Evolutionary conservation across 1,140 invertebrate genomes (phyloP), one percentile per base, ranked within the genome.

Genomic region (Diorhabda elongata): DNA sequence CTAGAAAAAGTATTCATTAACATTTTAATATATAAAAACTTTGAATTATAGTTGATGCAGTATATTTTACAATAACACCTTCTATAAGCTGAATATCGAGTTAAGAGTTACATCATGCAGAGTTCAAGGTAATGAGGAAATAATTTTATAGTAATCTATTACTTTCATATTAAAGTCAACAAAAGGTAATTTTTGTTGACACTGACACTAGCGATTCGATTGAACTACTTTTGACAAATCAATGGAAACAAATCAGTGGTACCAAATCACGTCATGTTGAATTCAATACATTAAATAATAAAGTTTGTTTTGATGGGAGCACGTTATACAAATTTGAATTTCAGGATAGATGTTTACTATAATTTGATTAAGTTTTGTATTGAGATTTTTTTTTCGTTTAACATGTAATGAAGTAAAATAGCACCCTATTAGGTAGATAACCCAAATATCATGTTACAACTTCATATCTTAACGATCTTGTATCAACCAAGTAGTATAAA

Each of bases 171-270:
- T 52, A 52, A 3, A 3, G 47, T 52, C 47, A 52, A 52, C 47
- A 52, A 52, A 8, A 52, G 47, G n/a, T 52, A 52, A 8, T 52
- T 52, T 52, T 52, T 52, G 47, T 52, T 52, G 47, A 52, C 47
- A 52, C 47, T 52, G 47, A 52, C 47, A 52, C 47, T 6, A 52
- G 47, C 47, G 5, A 5, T 52, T 6, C 6, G 47, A n/a, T n/a
- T 52, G 47, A 52, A 52, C 47, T 52, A 52, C 47, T 52, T 52
- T 52, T 52, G 47, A 52, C 47, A 52, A 52, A 52, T 52, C 47
- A n/a, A 52, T 52, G 47, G 47, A n/a, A 52, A 52, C 6, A 52
- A 52, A 4, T 6, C 47, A 52, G n/a, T 52, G 47, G 6, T 52
- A n/a, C 47, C 47, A 52, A 52, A 8, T 6, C 47, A 52, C 26